phyloP scores from a whole-genome alignment of 2,113 vertebrate species.

The Pogona vitticeps region DNA sequence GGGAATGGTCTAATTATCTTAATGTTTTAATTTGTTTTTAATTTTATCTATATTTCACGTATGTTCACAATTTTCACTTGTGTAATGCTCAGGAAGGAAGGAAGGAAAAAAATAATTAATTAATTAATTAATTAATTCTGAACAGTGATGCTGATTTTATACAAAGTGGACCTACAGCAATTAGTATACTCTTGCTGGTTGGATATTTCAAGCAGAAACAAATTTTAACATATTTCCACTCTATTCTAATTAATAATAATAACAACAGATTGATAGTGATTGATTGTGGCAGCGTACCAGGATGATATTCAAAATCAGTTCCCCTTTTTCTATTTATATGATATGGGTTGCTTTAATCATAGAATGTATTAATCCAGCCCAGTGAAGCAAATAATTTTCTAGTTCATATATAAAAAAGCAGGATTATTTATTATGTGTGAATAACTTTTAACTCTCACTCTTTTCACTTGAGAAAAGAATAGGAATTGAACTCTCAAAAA shows the following conservation, averaged over 20 bases:
- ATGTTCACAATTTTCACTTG: no score
- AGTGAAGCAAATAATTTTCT: not conserved
- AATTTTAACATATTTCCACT: fast-evolving
- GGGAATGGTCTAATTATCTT: no score
- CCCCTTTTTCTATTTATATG: not conserved
- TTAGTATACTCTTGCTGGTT: not conserved
- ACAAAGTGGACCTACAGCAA: not conserved
- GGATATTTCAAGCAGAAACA: not conserved
- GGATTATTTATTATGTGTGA: not conserved
- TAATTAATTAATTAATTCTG: not conserved
- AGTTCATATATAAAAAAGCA: not conserved
- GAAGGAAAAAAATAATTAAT: not conserved
- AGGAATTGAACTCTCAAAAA: not conserved
- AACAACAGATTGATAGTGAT: not conserved
- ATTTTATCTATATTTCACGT: no score
- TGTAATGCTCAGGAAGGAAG: not conserved
- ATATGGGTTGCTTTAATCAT: not conserved
- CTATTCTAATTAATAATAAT: not conserved
- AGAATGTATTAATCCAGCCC: conserved; percentile 4
- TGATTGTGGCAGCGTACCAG: not conserved
- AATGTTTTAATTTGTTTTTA: no score
- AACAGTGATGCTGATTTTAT: not conserved
- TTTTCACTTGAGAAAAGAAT: not conserved
- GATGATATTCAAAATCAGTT: not conserved
- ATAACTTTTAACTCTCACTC: conserved; percentile 1